Evolutionary conservation across 2,797 vertebrate genomes (phyloP), one percentile per base, ranked within the genome.

Genomic region (Peromyscus melanophrys): DNA sequence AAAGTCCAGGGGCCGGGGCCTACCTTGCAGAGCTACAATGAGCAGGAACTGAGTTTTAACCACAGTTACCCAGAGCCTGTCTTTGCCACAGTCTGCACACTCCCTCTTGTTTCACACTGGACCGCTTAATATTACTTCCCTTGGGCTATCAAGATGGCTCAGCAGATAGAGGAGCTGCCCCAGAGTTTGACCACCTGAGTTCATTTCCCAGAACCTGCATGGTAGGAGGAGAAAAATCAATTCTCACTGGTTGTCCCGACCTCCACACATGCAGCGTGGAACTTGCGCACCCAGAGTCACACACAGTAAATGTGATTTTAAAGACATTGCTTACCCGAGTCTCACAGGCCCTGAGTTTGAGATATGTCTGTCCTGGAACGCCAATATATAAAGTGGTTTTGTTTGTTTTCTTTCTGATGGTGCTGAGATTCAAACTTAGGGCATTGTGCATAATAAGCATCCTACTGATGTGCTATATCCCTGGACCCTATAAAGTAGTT

Each of bases 51-150:
- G 61, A 77, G 55, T 9, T 52, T 40, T 11, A 52, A 57, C 93
- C 27, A 12, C n/a, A 2, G 1, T 65, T 31, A 78, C 52, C 61
- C 21, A 14, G 11, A 31, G 19, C 29, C 43, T 43, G 1, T 34
- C n/a, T 82, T 88, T 77, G 85, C 94, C 69, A 31, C 27, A 93
- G 83, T 43, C 77, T n/a, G 29, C 34, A 49, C 94, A 12, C 21
- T 76, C 77, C 81, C 27, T 86, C 21, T n/a, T 43, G 21, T 43
- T 5, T 55, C 46, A 13, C 12, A 71, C 63, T 52, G 59, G 37
- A 25, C 34, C 73, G 84, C 55, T 37, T 83, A 65, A 37, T 52
- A 6, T 10, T 17, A 14, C 34, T 29, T 55, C 12, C 63, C 27
- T n/a, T 25, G 21, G 67, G 46, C 4, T 25, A 5, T n/a, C 23